These are phyloP conservation scores for Pseudococcus jackbeardsleyi DNA, from an alignment of 2,888 invertebrate genomes.

Conservation along the genomic window DNA sequence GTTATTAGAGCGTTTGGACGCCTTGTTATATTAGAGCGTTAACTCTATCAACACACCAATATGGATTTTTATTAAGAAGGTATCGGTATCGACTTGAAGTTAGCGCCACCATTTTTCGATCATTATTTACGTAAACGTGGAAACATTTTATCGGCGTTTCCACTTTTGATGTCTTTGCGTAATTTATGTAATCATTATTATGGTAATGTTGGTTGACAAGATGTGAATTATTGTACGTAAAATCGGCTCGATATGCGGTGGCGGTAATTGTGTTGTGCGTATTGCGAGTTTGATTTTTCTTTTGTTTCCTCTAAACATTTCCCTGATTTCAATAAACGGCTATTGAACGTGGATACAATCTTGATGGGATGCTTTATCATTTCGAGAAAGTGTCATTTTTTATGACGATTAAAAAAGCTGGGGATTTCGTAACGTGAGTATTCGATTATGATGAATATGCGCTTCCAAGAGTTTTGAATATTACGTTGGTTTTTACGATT, in stretches of 20 bases:
- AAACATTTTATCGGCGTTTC: background rate
- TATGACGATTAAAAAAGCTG: background rate
- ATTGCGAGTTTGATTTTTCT: background rate
- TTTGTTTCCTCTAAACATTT: constrained; percentile 31
- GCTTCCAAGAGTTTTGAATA: background rate
- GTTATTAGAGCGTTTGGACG: too few relatives aligned
- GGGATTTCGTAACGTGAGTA: background rate
- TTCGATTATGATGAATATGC: background rate
- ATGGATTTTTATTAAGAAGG: too few relatives aligned
- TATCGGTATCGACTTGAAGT: too few relatives aligned
- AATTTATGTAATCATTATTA: background rate
- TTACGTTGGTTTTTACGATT: background rate
- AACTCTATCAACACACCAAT: too few relatives aligned
- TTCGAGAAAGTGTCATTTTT: constrained; percentile 32
- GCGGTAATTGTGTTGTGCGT: background rate
- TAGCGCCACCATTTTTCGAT: background rate
- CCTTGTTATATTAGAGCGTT: too few relatives aligned
- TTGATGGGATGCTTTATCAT: background rate
- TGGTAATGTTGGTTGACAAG: background rate
- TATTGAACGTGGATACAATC: background rate
- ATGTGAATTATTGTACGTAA: background rate
- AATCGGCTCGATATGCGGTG: background rate
- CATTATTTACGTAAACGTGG: background rate
- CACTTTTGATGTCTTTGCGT: background rate
- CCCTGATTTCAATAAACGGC: constrained; percentile 11